Percentiles rank a stretch among this genome's conserved stretches.
These are phyloP conservation scores for Lycorma delicatula DNA, from an alignment of 1,140 invertebrate genomes.

Conservation along the genomic window DNA sequence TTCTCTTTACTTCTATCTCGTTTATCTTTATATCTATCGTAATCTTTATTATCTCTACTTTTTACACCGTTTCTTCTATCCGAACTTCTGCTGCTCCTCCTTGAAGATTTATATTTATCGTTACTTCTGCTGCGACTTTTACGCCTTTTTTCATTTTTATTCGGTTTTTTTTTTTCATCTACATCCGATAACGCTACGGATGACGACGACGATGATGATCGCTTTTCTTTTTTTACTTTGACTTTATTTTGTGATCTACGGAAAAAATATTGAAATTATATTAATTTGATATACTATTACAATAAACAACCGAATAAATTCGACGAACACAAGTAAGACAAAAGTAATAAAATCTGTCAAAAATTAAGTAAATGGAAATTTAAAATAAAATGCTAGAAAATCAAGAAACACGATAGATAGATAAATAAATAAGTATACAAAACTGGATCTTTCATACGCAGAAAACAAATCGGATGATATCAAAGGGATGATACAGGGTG, in stretches of 20 bases:
- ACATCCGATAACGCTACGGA: slow-evolving; percentile 8
- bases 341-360: neutral
- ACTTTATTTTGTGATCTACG: slow-evolving; percentile 25
- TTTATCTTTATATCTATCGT: slow-evolving; percentile 27
- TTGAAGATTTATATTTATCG: slow-evolving; percentile 35
- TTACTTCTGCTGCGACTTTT: slow-evolving; percentile 31
- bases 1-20: too few species aligned
- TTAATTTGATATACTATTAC: too few species aligned
- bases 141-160: slow-evolving; percentile 21
- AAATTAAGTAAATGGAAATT: too few species aligned
- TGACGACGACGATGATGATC: neutral
- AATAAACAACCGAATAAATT: too few species aligned
- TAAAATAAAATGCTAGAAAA: too few species aligned
- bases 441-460: too few species aligned
- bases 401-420: too few species aligned
- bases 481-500: too few species aligned
- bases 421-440: too few species aligned
- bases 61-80: slow-evolving; percentile 26
- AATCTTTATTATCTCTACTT: slow-evolving; percentile 28
- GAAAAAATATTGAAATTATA: too few species aligned
- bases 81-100: slow-evolving; percentile 31
- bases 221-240: slow-evolving; percentile 17
- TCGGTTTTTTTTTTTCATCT: slow-evolving; percentile 20
- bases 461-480: too few species aligned
- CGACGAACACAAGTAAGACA: too few species aligned